Percentiles rank a stretch among this genome's conserved stretches.
These are phyloP conservation scores for Macrophya alboannulata DNA, from an alignment of 2,888 invertebrate genomes.

Conservation along the genomic window DNA sequence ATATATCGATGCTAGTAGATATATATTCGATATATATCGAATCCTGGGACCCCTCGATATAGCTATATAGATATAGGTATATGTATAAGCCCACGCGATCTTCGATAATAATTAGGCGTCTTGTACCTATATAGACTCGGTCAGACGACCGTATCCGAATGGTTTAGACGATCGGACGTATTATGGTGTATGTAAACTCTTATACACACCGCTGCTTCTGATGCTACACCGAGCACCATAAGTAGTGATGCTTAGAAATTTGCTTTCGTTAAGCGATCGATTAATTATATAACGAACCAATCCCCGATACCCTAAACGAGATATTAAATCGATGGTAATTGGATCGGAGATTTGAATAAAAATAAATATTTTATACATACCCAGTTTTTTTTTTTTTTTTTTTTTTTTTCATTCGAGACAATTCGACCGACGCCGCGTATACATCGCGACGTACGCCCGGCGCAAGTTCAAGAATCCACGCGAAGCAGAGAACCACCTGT, in stretches of 20 bases:
- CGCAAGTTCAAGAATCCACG: not conserved
- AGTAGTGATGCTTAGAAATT: slow-evolving; percentile 13
- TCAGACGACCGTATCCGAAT: slow-evolving; percentile 49
- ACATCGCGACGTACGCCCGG: not conserved
- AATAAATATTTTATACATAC: not conserved
- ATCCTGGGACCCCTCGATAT: slow-evolving; percentile 59
- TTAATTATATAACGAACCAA: slow-evolving; percentile 37
- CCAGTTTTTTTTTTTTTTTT: not conserved
- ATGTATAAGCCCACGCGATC: slow-evolving; percentile 63
- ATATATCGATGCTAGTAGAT: slow-evolving; percentile 74
- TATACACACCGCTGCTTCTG: not conserved
- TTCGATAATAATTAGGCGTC: slow-evolving; percentile 72
- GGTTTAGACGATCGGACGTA: slow-evolving; percentile 13
- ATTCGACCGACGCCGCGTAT: not conserved
- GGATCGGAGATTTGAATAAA: slow-evolving; percentile 51
- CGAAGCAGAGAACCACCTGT: slow-evolving; percentile 18
- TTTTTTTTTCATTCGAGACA: no score
- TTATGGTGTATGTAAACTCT: not conserved
- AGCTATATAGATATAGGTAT: not conserved
- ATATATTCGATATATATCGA: slow-evolving; percentile 64
- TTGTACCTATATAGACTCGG: slow-evolving; percentile 46
- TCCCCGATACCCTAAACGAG: slow-evolving; percentile 59
- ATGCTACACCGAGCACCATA: not conserved
- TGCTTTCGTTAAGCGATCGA: slow-evolving; percentile 52
- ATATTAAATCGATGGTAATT: slow-evolving; percentile 64